A percentile compares a stretch with the other conserved stretches of the same genome.
Evolutionary conservation across 2,888 invertebrate genomes (phyloP).

Genomic region (Willowsia nigromaculata): DNA sequence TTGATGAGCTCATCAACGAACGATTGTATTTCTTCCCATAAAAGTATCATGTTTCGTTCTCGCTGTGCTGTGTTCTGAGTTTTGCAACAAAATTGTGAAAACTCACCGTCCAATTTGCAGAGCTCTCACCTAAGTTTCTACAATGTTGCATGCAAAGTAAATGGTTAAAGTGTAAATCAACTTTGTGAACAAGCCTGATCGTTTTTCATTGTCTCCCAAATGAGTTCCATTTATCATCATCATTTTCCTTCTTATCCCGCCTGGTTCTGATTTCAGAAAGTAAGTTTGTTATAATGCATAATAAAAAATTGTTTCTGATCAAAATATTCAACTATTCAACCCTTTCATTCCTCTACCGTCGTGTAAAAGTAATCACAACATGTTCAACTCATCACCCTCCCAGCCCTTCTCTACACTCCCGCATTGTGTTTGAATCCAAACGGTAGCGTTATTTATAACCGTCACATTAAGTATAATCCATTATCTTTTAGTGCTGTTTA

Average conservation of each 20-base stretch:
- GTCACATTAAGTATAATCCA: not conserved
- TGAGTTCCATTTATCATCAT: not conserved
- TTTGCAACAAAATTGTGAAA: not conserved
- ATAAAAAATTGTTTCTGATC: not conserved
- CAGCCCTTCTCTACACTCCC: not conserved
- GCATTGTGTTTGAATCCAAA: not conserved
- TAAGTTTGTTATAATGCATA: not conserved
- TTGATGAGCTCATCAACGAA: slow-evolving; percentile 12
- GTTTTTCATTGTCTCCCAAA: not conserved
- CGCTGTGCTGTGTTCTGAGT: not conserved
- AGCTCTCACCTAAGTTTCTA: not conserved
- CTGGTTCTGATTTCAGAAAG: not conserved
- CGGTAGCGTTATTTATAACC: slow-evolving; percentile 9
- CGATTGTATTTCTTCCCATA: not conserved
- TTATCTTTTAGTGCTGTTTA: too few relatives aligned
- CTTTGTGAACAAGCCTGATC: not conserved
- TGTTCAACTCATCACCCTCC: not conserved
- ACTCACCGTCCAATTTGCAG: not conserved
- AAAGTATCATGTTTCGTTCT: not conserved
- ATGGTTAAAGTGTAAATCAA: not conserved
- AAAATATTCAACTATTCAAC: too few relatives aligned
- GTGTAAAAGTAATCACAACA: not conserved
- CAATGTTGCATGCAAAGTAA: not conserved
- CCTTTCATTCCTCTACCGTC: not conserved
- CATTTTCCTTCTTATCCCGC: too few relatives aligned